Evolutionary conservation across 2,888 invertebrate genomes (phyloP).

Genomic region (Chymomyza procnemis): DNA sequence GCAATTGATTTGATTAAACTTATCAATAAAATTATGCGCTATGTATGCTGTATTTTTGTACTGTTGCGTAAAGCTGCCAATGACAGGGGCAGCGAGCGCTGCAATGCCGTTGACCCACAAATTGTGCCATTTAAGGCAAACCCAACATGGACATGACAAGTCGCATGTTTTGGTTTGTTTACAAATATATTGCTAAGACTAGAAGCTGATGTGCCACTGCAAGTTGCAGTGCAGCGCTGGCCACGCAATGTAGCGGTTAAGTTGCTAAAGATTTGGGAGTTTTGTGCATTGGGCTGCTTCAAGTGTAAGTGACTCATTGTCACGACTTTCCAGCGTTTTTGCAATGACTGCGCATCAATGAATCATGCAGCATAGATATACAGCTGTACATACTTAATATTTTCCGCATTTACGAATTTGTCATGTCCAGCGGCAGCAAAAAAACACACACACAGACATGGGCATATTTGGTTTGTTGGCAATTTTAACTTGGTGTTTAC

Average conservation of each 20-base stretch:
- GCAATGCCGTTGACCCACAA: slow-evolving; percentile 27
- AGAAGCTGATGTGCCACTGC: not conserved
- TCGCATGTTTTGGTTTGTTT: not conserved
- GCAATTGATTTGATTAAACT: slow-evolving; percentile 51
- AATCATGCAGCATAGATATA: slow-evolving; percentile 49
- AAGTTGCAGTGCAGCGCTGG: not conserved
- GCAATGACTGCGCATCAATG: slow-evolving; percentile 53
- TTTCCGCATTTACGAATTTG: not conserved
- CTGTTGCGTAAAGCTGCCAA: slow-evolving; percentile 38
- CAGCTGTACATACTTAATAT: too few relatives aligned
- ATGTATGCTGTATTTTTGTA: slow-evolving; percentile 2
- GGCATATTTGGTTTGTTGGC: slow-evolving; percentile 16
- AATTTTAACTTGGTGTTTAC: not conserved
- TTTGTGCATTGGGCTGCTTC: not conserved
- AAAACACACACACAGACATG: slow-evolving; percentile 18
- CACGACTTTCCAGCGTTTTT: not conserved
- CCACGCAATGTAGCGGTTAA: not conserved
- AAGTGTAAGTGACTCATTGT: not conserved
- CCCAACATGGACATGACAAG: slow-evolving; percentile 2
- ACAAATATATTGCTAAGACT: not conserved
- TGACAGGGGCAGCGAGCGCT: slow-evolving; percentile 15
- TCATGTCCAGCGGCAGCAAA: slow-evolving; percentile 32
- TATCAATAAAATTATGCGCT: slow-evolving; percentile 12
- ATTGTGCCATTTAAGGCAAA: slow-evolving; percentile 12
- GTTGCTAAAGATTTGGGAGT: not conserved